Evolutionary conservation across 2,888 invertebrate genomes (phyloP).

Genomic region (Spodoptera littoralis): DNA sequence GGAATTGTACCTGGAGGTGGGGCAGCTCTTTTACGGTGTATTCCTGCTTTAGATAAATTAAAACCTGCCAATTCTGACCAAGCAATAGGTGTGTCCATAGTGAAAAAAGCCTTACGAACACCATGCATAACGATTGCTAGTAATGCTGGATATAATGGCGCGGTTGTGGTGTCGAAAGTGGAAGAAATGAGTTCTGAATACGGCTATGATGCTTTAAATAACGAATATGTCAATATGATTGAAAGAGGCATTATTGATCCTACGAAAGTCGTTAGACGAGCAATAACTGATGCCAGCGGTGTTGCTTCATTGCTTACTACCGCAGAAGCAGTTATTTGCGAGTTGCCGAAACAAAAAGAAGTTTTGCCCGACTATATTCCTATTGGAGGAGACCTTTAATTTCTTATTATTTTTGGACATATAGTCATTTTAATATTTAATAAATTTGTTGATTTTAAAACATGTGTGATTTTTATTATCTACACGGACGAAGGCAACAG

Average conservation of each 20-base stretch:
- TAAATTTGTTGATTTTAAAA: not conserved
- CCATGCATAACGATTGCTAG: constrained; percentile 96
- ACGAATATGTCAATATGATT: constrained; percentile 96
- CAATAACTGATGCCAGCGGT: constrained; percentile 80
- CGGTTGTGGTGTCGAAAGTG: constrained; percentile 96
- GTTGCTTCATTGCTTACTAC: constrained; percentile 89
- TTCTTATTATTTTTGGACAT: not conserved
- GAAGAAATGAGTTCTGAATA: constrained; percentile 91
- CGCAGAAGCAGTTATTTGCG: constrained; percentile 98
- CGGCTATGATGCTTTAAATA: constrained; percentile 97
- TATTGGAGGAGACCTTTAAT: constrained; percentile 41
- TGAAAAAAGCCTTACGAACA: constrained; percentile 94
- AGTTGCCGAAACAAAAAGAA: constrained; percentile 79
- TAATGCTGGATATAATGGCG: constrained; percentile 97
- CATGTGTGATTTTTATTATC: too few species aligned
- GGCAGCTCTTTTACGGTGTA: constrained; percentile 95
- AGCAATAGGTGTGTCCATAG: constrained; percentile 93
- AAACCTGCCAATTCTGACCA: constrained; percentile 93
- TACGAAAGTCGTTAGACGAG: constrained; percentile 91
- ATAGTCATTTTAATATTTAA: constrained; percentile 1
- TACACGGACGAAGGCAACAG: too few species aligned
- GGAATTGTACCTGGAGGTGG: constrained; percentile 99
- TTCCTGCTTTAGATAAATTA: constrained; percentile 91
- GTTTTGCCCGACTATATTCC: constrained; percentile 30
- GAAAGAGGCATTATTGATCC: constrained; percentile 98